These are phyloP conservation scores for Atopsyche davidsoni DNA, from an alignment of 1,140 invertebrate species.

Conservation along the genomic window DNA sequence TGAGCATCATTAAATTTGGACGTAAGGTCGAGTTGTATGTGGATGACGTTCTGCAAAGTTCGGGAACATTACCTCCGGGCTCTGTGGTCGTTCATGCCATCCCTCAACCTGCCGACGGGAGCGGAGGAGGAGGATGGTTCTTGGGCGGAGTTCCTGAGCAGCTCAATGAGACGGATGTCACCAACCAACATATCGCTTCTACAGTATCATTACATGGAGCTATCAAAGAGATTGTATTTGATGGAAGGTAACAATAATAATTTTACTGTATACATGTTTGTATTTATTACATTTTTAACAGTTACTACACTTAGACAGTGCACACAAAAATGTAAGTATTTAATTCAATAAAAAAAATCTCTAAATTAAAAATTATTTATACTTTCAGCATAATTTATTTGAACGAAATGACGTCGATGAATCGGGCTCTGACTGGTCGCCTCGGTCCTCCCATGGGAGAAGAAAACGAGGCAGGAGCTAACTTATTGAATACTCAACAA, in stretches of 20 bases:
- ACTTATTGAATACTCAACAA: constrained; percentile 40
- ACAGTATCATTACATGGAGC: constrained; percentile 56
- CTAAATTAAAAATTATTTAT: not conserved
- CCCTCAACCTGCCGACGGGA: constrained; percentile 49
- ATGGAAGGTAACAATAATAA: constrained; percentile 58
- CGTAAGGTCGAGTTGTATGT: constrained; percentile 57
- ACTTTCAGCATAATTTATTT: constrained; percentile 52
- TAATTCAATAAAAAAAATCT: not conserved
- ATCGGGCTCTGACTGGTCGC: constrained; percentile 67
- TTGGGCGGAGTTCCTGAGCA: constrained; percentile 60
- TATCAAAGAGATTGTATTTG: constrained; percentile 74
- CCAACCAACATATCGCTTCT: constrained; percentile 45
- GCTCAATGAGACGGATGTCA: constrained; percentile 49
- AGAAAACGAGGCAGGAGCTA: constrained; percentile 39
- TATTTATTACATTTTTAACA: too few species aligned
- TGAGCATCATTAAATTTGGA: constrained; percentile 50
- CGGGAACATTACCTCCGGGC: constrained; percentile 47
- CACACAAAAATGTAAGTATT: not conserved
- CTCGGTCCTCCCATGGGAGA: constrained; percentile 55
- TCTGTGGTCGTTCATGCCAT: constrained; percentile 42
- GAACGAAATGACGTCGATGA: constrained; percentile 58
- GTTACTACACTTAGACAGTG: too few species aligned
- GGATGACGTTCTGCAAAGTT: constrained; percentile 58
- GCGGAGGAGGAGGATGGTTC: constrained; percentile 48
- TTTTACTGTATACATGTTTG: not conserved